Percentiles rank a stretch among this genome's conserved stretches.
Conservation (phyloP, 2,888 invertebrate genomes). For the Candidula unifasciata region DNA sequence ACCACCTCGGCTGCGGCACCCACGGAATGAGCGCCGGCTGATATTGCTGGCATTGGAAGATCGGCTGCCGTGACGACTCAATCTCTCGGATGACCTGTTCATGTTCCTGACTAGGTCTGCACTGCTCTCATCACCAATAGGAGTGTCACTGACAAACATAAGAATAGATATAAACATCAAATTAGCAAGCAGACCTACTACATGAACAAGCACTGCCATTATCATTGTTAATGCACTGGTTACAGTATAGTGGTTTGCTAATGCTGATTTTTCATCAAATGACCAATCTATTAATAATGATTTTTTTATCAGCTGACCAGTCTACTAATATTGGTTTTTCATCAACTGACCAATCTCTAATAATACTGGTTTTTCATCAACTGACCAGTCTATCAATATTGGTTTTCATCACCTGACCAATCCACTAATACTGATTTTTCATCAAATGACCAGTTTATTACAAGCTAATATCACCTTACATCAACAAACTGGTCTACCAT, state of each 20-base stretch:
- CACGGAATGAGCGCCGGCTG: constrained; percentile 41
- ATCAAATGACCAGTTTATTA: too few species aligned
- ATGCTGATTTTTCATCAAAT: not conserved
- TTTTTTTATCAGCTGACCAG: too few species aligned
- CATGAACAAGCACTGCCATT: not conserved
- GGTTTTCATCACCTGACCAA: too few species aligned
- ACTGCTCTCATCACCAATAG: constrained; percentile 94
- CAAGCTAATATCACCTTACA: too few species aligned
- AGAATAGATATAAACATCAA: not conserved
- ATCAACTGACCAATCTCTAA: too few species aligned
- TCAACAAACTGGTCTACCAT: too few species aligned
- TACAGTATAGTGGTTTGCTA: not conserved
- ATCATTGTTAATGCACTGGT: not conserved
- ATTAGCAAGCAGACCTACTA: too few species aligned
- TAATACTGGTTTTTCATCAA: too few species aligned
- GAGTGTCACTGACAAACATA: constrained; percentile 85
- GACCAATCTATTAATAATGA: too few species aligned
- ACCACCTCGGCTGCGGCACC: constrained; percentile 43
- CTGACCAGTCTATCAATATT: too few species aligned
- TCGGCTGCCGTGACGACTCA: constrained; percentile 49
- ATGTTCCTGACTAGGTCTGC: constrained; percentile 78
- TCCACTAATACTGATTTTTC: too few species aligned
- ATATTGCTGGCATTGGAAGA: constrained; percentile 52
- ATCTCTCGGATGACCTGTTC: constrained; percentile 52
- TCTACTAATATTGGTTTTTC: too few species aligned